Evolutionary conservation across 2,888 invertebrate species (phyloP).

Genomic region (Ferrisia virgata): DNA sequence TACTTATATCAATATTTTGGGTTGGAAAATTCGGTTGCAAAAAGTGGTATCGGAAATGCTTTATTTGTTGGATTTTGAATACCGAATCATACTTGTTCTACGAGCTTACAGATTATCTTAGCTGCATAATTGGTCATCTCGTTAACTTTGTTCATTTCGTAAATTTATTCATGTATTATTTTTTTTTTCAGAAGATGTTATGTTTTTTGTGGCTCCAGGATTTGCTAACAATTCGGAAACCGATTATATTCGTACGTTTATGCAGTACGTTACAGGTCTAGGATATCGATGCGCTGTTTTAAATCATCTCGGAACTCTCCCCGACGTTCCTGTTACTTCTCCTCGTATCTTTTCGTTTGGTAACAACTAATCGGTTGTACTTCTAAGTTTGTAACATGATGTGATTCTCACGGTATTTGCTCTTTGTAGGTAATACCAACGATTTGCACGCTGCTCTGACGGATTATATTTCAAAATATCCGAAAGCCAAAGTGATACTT

Average conservation of each 20-base stretch:
- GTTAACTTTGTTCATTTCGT: neutral
- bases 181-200: slow-evolving; percentile 70
- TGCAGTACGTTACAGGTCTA: slow-evolving; percentile 85
- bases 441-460: slow-evolving; percentile 82
- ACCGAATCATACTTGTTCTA: no score
- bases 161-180: slow-evolving; percentile 37
- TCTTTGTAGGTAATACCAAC: slow-evolving; percentile 73
- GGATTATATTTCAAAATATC: slow-evolving; percentile 69
- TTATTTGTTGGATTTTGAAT: no score
- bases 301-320: slow-evolving; percentile 88
- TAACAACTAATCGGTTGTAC: slow-evolving; percentile 54
- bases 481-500: slow-evolving; percentile 72
- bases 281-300: slow-evolving; percentile 90
- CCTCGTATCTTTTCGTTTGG: slow-evolving; percentile 90
- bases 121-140: neutral
- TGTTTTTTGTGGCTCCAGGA: slow-evolving; percentile 84
- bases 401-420: neutral
- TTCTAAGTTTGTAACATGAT: neutral
- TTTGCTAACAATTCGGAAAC: slow-evolving; percentile 94
- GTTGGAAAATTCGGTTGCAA: no score
- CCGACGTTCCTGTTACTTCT: slow-evolving; percentile 80
- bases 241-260: slow-evolving; percentile 89
- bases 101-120: no score
- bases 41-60: no score
- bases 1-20: no score